Percentiles rank a stretch among this genome's conserved stretches.
Evolutionary conservation across 2,113 vertebrate genomes (phyloP).

Genomic region (Budorcas taxicolor): DNA sequence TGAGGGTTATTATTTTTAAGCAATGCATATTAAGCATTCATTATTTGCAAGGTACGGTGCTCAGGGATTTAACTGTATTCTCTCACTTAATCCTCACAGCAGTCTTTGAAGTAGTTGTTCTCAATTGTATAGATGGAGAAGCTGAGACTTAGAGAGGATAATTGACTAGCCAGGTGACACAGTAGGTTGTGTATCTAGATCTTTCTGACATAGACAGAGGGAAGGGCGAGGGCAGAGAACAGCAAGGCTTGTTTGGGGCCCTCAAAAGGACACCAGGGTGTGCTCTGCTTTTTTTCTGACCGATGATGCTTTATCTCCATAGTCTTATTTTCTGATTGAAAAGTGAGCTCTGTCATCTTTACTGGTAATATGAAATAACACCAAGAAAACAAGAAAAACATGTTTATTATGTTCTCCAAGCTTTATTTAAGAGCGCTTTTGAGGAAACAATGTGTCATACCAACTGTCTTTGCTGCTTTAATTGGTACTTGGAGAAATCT

Average conservation of each 20-base stretch:
- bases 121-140: neutral
- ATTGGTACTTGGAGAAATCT: conserved; percentile 5
- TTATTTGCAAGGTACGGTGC: neutral
- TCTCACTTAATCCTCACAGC: neutral
- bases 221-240: accelerated
- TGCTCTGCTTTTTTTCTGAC: neutral
- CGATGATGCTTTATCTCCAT: neutral
- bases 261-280: neutral
- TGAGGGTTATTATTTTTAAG: neutral
- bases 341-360: neutral
- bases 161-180: neutral
- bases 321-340: neutral
- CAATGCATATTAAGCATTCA: neutral
- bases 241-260: neutral
- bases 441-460: neutral
- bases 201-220: neutral
- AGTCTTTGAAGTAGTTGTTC: neutral
- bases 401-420: neutral
- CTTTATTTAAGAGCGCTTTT: neutral
- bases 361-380: neutral
- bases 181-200: neutral
- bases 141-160: neutral
- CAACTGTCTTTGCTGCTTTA: conserved; percentile 12
- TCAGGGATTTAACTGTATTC: neutral
- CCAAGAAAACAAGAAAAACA: neutral